Evolutionary conservation across 2,888 invertebrate species (phyloP).

Genomic region (Tenthredo mesomela): DNA sequence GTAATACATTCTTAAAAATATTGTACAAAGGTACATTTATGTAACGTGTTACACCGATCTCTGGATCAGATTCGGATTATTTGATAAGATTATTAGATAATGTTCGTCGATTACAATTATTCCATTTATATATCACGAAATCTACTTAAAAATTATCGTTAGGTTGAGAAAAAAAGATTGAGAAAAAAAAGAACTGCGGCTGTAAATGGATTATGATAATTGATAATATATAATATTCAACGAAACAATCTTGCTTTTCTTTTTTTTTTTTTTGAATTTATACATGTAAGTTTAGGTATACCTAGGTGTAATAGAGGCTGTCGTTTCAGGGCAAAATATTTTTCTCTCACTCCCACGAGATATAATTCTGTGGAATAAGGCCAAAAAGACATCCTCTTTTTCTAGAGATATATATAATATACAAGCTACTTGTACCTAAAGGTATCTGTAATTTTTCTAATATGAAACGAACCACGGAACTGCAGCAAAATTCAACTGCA

Average conservation of each 20-base stretch:
- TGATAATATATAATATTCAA: no score
- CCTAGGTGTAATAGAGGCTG: not conserved
- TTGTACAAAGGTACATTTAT: not conserved
- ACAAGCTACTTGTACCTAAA: not conserved
- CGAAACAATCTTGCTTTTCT: no score
- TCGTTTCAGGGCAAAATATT: not conserved
- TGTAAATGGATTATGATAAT: no score
- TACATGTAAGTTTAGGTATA: not conserved
- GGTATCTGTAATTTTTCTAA: no score
- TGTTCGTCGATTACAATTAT: not conserved
- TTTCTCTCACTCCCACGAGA: not conserved
- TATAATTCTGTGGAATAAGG: not conserved
- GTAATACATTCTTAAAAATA: not conserved
- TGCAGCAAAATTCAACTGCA: no score
- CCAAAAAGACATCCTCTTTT: not conserved
- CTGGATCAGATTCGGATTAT: not conserved
- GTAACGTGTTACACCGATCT: not conserved
- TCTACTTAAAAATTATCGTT: not conserved
- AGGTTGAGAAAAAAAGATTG: not conserved
- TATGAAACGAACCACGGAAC: not conserved
- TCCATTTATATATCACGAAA: not conserved
- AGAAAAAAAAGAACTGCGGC: not conserved
- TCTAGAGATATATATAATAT: not conserved
- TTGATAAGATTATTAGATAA: slow-evolving; percentile 6
- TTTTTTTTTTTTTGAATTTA: not conserved